These are phyloP conservation scores for Prunella fulvescens DNA, from an alignment of 2,113 vertebrate species.

Conservation along the genomic window DNA sequence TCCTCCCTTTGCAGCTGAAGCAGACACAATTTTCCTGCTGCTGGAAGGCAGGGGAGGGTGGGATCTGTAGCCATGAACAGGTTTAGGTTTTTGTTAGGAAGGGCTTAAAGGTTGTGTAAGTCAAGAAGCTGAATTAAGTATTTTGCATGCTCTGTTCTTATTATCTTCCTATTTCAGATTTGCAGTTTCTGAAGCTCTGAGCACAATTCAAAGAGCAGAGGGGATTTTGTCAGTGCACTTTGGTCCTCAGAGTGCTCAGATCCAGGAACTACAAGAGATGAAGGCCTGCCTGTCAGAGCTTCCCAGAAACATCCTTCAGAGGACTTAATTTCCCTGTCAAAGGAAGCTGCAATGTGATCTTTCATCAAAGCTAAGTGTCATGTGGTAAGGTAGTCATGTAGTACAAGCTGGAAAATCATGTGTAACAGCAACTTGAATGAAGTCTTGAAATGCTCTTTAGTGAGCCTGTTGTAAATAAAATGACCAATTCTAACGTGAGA, in stretches of 20 bases:
- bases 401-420: constrained; percentile 15
- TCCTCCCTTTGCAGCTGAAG: neutral
- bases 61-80: neutral
- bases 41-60: neutral
- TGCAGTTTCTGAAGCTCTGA: constrained; percentile 73
- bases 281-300: constrained; percentile 77
- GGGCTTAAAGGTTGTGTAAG: neutral
- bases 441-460: neutral
- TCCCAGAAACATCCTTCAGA: constrained; percentile 20
- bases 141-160: neutral
- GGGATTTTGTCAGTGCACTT: constrained; percentile 78
- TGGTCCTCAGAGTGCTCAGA: constrained; percentile 73
- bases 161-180: constrained; percentile 51
- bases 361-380: constrained; percentile 7
- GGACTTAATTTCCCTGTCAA: constrained; percentile 20
- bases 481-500: constrained; percentile 17
- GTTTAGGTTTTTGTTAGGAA: neutral
- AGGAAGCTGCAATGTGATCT: neutral
- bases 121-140: neutral
- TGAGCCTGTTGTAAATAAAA: constrained; percentile 50
- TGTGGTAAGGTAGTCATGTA: neutral
- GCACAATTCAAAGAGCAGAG: constrained; percentile 77
- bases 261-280: constrained; percentile 86
- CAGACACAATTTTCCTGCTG: neutral
- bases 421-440: constrained; percentile 10